Percentiles rank a stretch among this genome's conserved stretches.
phyloP scores from a whole-genome alignment of 2,797 vertebrate species.

The Enteromius paludinosus region DNA sequence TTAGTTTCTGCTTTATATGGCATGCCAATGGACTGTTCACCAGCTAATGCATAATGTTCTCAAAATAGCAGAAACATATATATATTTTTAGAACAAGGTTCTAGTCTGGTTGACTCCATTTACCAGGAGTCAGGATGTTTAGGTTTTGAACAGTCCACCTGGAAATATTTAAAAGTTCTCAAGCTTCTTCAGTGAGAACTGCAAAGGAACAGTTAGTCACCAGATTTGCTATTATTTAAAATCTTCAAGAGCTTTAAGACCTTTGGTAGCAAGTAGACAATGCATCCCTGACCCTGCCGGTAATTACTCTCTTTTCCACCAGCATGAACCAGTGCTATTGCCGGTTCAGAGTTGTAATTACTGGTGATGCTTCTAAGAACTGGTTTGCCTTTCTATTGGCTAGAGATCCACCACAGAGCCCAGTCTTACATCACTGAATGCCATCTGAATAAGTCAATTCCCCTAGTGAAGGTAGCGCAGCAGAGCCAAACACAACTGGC shows the following conservation, averaged over 20 bases:
- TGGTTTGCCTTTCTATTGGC: neutral
- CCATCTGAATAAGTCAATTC: neutral
- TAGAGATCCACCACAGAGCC: neutral
- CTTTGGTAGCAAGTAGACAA: neutral
- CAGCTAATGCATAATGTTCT: neutral
- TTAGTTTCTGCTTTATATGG: neutral
- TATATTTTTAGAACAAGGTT: neutral
- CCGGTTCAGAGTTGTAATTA: neutral
- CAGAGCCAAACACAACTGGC: neutral
- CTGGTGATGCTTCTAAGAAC: neutral
- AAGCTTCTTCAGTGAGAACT: neutral
- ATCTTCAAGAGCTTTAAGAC: neutral
- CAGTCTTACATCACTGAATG: neutral
- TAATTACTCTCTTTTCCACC: neutral
- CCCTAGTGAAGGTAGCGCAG: neutral
- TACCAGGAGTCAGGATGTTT: neutral
- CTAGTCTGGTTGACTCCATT: neutral
- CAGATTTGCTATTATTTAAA: neutral
- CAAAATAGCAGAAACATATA: neutral
- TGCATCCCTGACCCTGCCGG: neutral
- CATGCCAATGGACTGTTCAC: slow-evolving; percentile 7
- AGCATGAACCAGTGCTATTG: neutral
- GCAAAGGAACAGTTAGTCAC: neutral
- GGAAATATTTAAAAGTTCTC: slow-evolving; percentile 2
- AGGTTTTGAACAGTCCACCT: neutral